Conservation (phyloP, 2,113 vertebrate species). For the Trinectes maculatus region DNA sequence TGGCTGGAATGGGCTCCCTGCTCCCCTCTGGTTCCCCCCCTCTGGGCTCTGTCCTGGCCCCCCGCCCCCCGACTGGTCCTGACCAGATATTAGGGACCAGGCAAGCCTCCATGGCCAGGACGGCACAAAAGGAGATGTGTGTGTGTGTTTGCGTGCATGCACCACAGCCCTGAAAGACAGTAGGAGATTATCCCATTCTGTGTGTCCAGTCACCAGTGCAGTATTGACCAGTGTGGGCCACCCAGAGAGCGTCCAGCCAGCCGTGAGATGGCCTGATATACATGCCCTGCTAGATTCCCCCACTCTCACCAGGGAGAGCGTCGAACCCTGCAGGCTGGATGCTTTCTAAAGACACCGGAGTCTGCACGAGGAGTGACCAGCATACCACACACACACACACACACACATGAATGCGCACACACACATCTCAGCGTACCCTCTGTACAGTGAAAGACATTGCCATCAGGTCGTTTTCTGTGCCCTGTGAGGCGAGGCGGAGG, state of each 20-base stretch:
- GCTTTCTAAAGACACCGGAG: conserved; percentile 60
- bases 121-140: conserved; percentile 46
- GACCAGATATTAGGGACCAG: conserved; percentile 77
- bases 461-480: conserved; percentile 76
- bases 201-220: conserved; percentile 78
- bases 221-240: conserved; percentile 82
- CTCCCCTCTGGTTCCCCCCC: conserved; percentile 28
- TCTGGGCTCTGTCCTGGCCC: conserved; percentile 30
- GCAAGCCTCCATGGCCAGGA: conserved; percentile 50
- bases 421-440: conserved; percentile 20
- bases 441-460: conserved; percentile 63
- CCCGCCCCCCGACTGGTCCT: conserved; percentile 60
- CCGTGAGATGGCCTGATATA: conserved; percentile 84
- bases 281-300: conserved; percentile 82
- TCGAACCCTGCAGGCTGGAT: conserved; percentile 56
- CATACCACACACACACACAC: conserved; percentile 8
- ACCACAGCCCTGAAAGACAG: conserved; percentile 75
- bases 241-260: conserved; percentile 83
- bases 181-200: conserved; percentile 83
- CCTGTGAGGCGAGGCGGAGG: conserved; percentile 74
- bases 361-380: conserved; percentile 58
- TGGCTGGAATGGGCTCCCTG: conserved; percentile 71
- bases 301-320: conserved; percentile 75
- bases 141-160: conserved; percentile 45
- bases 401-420: conserved; percentile 18